These are phyloP conservation scores for Agonopterix alstromeriana DNA, from an alignment of 2,888 invertebrate genomes.

Conservation along the genomic window DNA sequence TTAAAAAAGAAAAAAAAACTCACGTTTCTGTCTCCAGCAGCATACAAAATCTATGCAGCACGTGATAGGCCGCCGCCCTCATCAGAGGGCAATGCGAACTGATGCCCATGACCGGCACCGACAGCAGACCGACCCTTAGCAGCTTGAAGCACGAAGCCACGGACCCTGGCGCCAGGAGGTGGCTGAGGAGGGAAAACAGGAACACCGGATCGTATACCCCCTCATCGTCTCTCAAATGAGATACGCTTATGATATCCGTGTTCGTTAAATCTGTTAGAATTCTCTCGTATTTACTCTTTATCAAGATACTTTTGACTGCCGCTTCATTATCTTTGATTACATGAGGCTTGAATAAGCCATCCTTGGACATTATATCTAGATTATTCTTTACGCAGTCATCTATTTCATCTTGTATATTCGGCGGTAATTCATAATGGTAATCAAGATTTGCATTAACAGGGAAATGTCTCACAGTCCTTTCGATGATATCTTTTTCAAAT, in stretches of 20 bases:
- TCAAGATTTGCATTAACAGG: conserved; percentile 79
- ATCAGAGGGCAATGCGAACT: conserved; percentile 81
- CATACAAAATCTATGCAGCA: conserved; percentile 83
- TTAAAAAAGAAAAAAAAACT: conserved; percentile 24
- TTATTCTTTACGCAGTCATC: conserved; percentile 22
- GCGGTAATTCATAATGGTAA: conserved; percentile 51
- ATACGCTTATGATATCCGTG: conserved; percentile 29
- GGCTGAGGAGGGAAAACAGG: conserved; percentile 85
- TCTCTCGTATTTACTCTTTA: conserved; percentile 32
- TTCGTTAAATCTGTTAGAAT: conserved; percentile 23
- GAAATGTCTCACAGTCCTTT: conserved; percentile 82
- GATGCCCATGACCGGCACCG: conserved; percentile 82
- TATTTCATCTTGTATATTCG: conserved; percentile 18
- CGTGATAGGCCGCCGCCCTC: conserved; percentile 84
- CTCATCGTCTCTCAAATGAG: conserved; percentile 36
- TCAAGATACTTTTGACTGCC: conserved; percentile 25
- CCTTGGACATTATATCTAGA: conserved; percentile 30
- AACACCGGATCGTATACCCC: conserved; percentile 89
- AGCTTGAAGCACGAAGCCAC: conserved; percentile 84
- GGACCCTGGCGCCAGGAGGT: conserved; percentile 85
- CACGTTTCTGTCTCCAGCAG: conserved; percentile 84
- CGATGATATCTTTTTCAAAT: conserved; percentile 79
- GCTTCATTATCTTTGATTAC: conserved; percentile 34
- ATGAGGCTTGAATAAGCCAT: conserved; percentile 26
- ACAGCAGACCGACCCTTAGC: conserved; percentile 82